Conservation (phyloP, 2,797 vertebrate species). For the Pseudochaenichthys georgianus region DNA sequence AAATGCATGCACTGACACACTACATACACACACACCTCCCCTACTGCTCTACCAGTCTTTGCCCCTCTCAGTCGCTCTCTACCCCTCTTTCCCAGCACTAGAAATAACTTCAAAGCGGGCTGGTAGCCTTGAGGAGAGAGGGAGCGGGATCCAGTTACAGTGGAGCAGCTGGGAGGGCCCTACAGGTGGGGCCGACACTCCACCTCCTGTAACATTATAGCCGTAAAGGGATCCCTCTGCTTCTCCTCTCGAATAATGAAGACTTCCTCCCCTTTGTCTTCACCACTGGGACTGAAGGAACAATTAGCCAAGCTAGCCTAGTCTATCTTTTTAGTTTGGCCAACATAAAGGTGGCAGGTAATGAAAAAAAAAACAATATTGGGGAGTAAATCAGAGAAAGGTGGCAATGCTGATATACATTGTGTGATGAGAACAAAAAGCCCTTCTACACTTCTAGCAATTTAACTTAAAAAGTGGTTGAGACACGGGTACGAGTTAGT, state of each 20-base stretch:
- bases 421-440: not conserved
- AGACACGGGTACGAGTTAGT: not conserved
- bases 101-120: slow-evolving; percentile 91
- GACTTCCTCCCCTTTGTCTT: slow-evolving; percentile 87
- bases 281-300: slow-evolving; percentile 71
- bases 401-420: not conserved
- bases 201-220: slow-evolving; percentile 85
- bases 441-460: not conserved
- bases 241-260: slow-evolving; percentile 78
- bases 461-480: not conserved
- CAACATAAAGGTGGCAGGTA: not conserved
- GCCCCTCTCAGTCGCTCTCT: slow-evolving; percentile 70
- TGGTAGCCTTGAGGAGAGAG: slow-evolving; percentile 85
- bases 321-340: slow-evolving; percentile 48
- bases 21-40: slow-evolving; percentile 30
- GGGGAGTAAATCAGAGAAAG: not conserved
- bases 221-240: slow-evolving; percentile 79
- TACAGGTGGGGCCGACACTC: slow-evolving; percentile 84
- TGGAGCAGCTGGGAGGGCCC: slow-evolving; percentile 86
- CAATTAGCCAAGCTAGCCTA: slow-evolving; percentile 62
- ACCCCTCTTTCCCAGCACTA: slow-evolving; percentile 84
- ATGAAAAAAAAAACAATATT: not conserved
- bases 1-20: slow-evolving; percentile 40
- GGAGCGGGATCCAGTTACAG: slow-evolving; percentile 86
- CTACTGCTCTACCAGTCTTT: slow-evolving; percentile 52